phyloP scores from a whole-genome alignment of 2,888 invertebrate species.

The Enchytraeus crypticus region DNA sequence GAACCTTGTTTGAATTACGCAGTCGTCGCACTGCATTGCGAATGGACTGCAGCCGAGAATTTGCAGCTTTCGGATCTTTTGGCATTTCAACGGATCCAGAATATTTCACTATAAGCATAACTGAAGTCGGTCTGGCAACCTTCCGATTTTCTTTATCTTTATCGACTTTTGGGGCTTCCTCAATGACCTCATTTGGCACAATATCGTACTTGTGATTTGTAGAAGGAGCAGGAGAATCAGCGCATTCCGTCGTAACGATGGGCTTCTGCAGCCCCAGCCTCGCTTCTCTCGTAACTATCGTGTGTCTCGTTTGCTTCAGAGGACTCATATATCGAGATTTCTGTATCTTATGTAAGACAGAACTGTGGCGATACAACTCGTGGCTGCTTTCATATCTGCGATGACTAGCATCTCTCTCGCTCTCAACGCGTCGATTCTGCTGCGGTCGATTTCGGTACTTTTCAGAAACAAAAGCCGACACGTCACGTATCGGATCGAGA shows the following conservation, averaged over 20 bases:
- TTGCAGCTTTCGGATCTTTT: neutral
- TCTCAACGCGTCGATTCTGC: neutral
- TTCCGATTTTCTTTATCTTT: neutral
- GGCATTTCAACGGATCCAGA: constrained; percentile 7
- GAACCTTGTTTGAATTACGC: neutral
- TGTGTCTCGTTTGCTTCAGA: constrained; percentile 18
- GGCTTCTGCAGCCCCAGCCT: constrained; percentile 7
- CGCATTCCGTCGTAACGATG: neutral
- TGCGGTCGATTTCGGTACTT: neutral
- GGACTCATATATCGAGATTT: neutral
- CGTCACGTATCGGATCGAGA: neutral
- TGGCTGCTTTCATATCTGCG: neutral
- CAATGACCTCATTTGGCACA: neutral
- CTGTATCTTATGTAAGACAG: too few species aligned
- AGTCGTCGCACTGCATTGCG: constrained; percentile 3
- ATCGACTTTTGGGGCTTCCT: neutral
- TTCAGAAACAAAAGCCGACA: neutral
- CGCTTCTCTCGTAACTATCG: constrained; percentile 22
- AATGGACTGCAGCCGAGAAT: neutral
- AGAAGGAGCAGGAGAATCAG: neutral
- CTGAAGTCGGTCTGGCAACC: neutral
- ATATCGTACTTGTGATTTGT: neutral
- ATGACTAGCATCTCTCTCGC: neutral
- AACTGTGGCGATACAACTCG: neutral
- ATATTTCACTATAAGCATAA: neutral